phyloP scores from a whole-genome alignment of 1,140 invertebrate species.

The Zaprionus ornatus region DNA sequence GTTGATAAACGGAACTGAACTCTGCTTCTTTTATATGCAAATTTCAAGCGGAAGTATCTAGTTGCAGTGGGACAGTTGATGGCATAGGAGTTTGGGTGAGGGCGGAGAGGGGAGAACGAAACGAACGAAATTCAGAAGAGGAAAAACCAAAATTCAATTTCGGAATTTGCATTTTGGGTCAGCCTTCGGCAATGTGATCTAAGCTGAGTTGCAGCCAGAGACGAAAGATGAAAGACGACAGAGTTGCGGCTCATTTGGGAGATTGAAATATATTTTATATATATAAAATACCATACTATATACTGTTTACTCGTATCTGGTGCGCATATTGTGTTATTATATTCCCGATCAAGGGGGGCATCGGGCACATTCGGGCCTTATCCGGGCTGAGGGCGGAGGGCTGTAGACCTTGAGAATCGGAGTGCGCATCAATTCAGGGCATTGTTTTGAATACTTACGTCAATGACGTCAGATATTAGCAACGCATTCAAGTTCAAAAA shows the following conservation, averaged over 20 bases:
- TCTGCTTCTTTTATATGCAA: not conserved
- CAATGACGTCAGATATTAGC: constrained; percentile 18
- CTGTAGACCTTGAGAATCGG: not conserved
- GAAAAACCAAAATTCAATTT: constrained; percentile 31
- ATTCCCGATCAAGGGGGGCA: not conserved
- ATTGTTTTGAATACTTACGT: constrained; percentile 2
- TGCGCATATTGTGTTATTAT: no score
- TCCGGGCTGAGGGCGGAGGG: not conserved
- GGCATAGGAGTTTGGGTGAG: no score
- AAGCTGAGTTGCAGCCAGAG: constrained; percentile 11
- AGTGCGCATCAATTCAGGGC: constrained; percentile 6
- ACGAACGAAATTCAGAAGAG: not conserved
- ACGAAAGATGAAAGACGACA: not conserved
- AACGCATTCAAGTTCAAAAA: constrained; percentile 55
- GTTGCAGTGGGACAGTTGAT: not conserved
- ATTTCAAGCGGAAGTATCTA: not conserved
- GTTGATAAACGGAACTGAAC: no score
- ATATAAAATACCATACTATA: not conserved
- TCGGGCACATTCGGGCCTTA: not conserved
- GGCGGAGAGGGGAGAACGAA: not conserved
- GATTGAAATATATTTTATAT: not conserved
- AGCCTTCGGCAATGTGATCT: constrained; percentile 23
- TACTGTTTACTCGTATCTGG: not conserved
- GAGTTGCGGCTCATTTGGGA: not conserved
- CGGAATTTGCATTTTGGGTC: constrained; percentile 70